A percentile compares a stretch with the other conserved stretches of the same genome.
Evolutionary conservation across 1,140 invertebrate species (phyloP).

Genomic region (Glomeris maerens): DNA sequence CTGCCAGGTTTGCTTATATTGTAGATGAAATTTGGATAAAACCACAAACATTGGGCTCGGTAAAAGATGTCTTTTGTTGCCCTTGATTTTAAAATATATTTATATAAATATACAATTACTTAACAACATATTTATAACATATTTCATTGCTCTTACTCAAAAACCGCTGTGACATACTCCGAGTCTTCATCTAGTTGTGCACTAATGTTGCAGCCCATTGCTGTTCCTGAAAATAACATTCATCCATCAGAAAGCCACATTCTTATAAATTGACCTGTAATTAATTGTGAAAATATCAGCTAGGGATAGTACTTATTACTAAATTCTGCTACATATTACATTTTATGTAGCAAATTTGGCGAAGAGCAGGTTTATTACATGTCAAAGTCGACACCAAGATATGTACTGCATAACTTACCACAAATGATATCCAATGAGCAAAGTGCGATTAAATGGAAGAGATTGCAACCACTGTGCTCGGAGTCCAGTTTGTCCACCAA

Average conservation of each 20-base stretch:
- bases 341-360: too few species aligned
- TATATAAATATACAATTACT: not conserved
- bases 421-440: constrained; percentile 57
- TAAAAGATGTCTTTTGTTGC: not conserved
- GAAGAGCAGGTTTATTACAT: not conserved
- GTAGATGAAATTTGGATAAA: constrained; percentile 67
- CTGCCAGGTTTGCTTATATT: constrained; percentile 57
- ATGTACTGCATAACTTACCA: too few species aligned
- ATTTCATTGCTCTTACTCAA: constrained; percentile 34
- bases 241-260: too few species aligned
- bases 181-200: constrained; percentile 51
- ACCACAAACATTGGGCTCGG: constrained; percentile 50
- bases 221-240: constrained; percentile 56
- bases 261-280: not conserved
- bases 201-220: constrained; percentile 60
- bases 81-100: not conserved
- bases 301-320: too few species aligned
- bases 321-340: too few species aligned
- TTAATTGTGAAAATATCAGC: not conserved
- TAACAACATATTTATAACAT: not conserved
- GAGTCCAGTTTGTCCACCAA: constrained; percentile 47
- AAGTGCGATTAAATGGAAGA: constrained; percentile 58
- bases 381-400: not conserved
- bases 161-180: constrained; percentile 59
- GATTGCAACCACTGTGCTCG: constrained; percentile 50